Base-by-base conservation (phyloP, 2,797 vertebrate species). In the Spondyliosoma cantharus region DNA sequence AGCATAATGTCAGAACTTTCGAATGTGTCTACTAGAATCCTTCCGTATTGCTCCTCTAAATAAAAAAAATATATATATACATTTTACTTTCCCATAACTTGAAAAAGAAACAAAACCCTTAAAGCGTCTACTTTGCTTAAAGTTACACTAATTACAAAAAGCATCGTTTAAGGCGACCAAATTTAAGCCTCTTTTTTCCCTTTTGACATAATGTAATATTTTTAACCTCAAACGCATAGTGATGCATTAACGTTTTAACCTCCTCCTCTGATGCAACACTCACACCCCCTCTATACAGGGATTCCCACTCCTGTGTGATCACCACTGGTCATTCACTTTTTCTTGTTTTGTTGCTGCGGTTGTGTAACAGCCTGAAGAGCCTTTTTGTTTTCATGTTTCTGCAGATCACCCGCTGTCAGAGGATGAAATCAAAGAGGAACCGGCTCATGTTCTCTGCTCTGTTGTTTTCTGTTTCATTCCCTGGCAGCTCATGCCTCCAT, bases 341-440 rank as follows among this genome's bases (percentile, higher is more conserved):
- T 50, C 76, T 59, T 75, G 59, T 86, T 81, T 82, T 43, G 61
- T 81, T 77, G 57, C 65, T 72, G 81, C 7, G n/a, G 85, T 93
- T 89, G 83, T 78, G 73, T 82, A 90, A 90, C 81, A 68, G 76
- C 66, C 73, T 78, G 73, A 77, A 75, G 68, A 73, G 54, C 56
- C 78, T 75, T 87, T 83, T 82, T 83, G 73, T 86, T 83, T 85
- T 78, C 76, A 68, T 67, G 73, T 76, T 77, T 71, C 64, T 75
- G 67, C 43, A 43, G 52, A 82, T 82, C 85, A 63, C 72, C 79
- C 87, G 64, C 60, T 20, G 59, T 87, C 68, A 66, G 62, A 61
- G 66, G 75, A 84, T 71, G 42, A 82, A 90, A 84, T 75, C 57
- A 73, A 82, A 84, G 63, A 81, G 71, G 13, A 77, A 20, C 46